Conservation (phyloP, 1,140 invertebrate species). For the Zaprionus capensis region DNA sequence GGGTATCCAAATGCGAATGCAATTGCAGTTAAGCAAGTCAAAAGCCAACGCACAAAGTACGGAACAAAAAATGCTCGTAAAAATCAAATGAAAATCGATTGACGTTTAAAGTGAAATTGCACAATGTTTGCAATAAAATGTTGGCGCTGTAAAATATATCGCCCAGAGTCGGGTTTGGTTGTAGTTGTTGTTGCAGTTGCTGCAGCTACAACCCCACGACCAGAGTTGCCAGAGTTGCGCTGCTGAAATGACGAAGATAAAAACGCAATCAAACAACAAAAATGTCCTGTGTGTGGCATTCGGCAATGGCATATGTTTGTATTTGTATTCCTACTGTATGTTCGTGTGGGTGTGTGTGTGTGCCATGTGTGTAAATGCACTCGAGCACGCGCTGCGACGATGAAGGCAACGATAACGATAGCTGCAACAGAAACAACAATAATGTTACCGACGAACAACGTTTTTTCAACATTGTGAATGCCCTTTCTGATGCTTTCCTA, state of each 20-base stretch:
- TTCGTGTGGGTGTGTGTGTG: constrained; percentile 5
- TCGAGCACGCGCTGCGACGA: constrained; percentile 65
- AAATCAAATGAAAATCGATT: constrained; percentile 79
- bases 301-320: constrained; percentile 67
- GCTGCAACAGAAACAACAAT: constrained; percentile 20
- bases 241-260: constrained; percentile 81
- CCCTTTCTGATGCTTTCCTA: background rate
- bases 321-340: constrained; percentile 52
- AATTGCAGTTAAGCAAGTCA: constrained; percentile 39
- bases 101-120: constrained; percentile 79
- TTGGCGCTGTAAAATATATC: constrained; percentile 77
- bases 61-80: constrained; percentile 55
- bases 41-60: constrained; percentile 34
- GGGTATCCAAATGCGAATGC: constrained; percentile 34
- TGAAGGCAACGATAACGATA: constrained; percentile 48
- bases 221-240: constrained; percentile 31
- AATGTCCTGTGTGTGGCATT: constrained; percentile 47
- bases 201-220: constrained; percentile 7
- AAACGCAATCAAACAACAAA: constrained; percentile 81
- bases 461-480: background rate
- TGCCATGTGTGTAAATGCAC: constrained; percentile 67
- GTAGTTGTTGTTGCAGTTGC: constrained; percentile 30
- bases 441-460: background rate
- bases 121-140: constrained; percentile 80
- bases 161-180: constrained; percentile 8